A percentile compares a stretch with the other conserved stretches of the same genome.
These are phyloP conservation scores for Drosophila watanabei DNA, from an alignment of 1,140 invertebrate species.

Conservation along the genomic window DNA sequence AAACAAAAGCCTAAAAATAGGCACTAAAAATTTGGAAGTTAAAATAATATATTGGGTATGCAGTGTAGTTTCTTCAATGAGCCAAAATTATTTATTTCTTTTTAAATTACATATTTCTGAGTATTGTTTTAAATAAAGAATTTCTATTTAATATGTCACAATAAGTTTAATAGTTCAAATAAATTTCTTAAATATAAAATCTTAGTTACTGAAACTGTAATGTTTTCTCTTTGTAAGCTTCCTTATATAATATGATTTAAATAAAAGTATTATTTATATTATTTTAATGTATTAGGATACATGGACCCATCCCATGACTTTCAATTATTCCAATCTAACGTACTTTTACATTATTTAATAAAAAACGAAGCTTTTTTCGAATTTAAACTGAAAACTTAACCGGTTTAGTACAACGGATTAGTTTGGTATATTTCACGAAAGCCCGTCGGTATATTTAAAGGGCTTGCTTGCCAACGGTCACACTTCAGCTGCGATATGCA, in stretches of 20 bases:
- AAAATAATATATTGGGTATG: too few relatives aligned
- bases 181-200: neutral
- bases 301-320: neutral
- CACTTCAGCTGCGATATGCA: conserved; percentile 29
- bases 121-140: neutral
- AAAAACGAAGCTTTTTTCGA: neutral
- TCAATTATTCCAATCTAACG: neutral
- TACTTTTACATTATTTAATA: neutral
- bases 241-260: neutral
- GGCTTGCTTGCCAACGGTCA: conserved; percentile 13
- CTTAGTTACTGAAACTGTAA: neutral
- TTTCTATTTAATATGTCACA: neutral
- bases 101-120: neutral
- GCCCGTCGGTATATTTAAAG: conserved; percentile 3
- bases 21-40: neutral
- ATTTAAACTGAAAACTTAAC: neutral
- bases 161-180: neutral
- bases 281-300: neutral
- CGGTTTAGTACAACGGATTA: neutral
- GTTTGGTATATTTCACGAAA: conserved; percentile 8
- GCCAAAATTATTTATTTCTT: neutral
- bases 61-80: too few relatives aligned
- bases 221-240: neutral
- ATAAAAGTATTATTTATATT: neutral
- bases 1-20: neutral